Evolutionary conservation across 2,888 invertebrate species (phyloP), one percentile per base, ranked within the genome.

Genomic region (Odontothrips loti): DNA sequence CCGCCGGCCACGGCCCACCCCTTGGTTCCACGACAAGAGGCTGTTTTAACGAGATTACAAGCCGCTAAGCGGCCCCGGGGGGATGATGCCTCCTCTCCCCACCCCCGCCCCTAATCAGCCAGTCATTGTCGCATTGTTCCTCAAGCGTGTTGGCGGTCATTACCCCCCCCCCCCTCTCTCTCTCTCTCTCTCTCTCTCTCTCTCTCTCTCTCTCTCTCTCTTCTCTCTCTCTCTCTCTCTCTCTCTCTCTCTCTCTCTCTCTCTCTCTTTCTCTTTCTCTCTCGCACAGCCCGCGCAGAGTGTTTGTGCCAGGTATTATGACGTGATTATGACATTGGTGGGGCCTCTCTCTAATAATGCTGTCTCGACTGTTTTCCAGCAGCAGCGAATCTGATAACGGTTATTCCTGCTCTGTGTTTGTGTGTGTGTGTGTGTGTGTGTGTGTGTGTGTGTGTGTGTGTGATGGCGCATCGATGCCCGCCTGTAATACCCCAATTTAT

Each of bases 21-120:
- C 68, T 27, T 75, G 23, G 68, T 75, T 75, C 68, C 68, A 27
- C 10, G 68, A 75, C 68, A 75, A n/a, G 34, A 43, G 68, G 23
- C 68, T 27, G 23, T 75, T 75, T 75, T 75, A 75, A 75, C 68
- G 68, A 75, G 68, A 75, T 75, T 75, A 75, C 68, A 27, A 4
- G 68, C 68, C 12, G 68, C 68, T 68, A 68, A 23, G 23, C 23
- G 68, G 58, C 58, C 58, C 58, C 58, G 58, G 34, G 34, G 34
- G 34, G 34, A 43, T 43, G 34, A n/a, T n/a, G n/a, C n/a, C n/a
- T n/a, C n/a, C n/a, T n/a, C n/a, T n/a, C 51, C 51, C 51, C 51
- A 6, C 58, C 17, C 58, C 58, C 15, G 20, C 58, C 58, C 68
- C 68, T 58, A 75, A 75, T 75, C 23, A 75, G 68, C 34, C 27